Evolutionary conservation across 1,140 invertebrate species (phyloP).

Genomic region (Drosophila yakuba): DNA sequence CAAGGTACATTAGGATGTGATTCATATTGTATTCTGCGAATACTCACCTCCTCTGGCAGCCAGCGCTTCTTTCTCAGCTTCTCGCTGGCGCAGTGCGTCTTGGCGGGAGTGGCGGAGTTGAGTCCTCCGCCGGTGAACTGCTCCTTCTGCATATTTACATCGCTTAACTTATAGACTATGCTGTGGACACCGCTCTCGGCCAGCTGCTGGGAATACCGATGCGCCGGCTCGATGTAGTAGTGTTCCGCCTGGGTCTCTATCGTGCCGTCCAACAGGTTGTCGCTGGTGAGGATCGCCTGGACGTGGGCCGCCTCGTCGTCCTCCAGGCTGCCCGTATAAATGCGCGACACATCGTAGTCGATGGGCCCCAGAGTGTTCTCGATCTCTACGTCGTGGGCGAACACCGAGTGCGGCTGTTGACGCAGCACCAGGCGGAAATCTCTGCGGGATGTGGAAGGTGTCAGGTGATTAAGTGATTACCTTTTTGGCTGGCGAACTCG

Average conservation of each 20-base stretch:
- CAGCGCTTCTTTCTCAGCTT: constrained; percentile 79
- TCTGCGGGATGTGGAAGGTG: constrained; percentile 86
- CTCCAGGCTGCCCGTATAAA: constrained; percentile 92
- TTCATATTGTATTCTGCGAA: not conserved
- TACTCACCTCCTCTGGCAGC: constrained; percentile 85
- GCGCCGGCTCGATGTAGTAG: constrained; percentile 94
- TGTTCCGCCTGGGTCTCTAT: constrained; percentile 91
- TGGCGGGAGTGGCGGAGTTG: constrained; percentile 44
- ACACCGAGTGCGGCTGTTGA: constrained; percentile 89
- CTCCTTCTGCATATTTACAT: constrained; percentile 88
- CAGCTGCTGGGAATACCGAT: constrained; percentile 88
- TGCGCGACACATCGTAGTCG: constrained; percentile 90
- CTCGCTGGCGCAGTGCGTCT: constrained; percentile 82
- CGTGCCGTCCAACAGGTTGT: constrained; percentile 95
- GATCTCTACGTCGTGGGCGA: constrained; percentile 92
- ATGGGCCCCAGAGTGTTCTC: constrained; percentile 90
- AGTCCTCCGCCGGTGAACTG: constrained; percentile 48
- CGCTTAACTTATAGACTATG: constrained; percentile 92
- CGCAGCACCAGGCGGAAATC: constrained; percentile 91
- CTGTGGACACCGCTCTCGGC: constrained; percentile 88
- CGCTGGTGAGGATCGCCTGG: constrained; percentile 92
- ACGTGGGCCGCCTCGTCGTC: constrained; percentile 94
- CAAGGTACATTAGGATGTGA: not conserved
- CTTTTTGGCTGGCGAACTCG: not conserved
- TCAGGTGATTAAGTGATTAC: constrained; percentile 11